phyloP scores from a whole-genome alignment of 2,888 invertebrate species.

The Epinotia ramella region DNA sequence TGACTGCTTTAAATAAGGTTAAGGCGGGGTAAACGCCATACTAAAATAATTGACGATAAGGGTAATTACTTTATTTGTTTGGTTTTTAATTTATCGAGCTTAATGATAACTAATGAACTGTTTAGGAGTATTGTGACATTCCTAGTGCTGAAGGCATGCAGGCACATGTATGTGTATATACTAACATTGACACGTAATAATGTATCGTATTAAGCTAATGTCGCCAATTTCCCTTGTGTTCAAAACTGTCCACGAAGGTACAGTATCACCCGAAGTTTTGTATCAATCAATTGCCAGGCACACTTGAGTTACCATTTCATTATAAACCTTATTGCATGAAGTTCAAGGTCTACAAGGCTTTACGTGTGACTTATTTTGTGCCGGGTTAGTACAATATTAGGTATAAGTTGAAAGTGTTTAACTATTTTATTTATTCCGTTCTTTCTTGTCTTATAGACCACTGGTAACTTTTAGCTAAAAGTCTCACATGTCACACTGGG shows the following conservation, averaged over 20 bases:
- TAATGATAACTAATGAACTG: not conserved
- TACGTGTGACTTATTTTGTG: not conserved
- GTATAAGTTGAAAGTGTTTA: constrained; percentile 42
- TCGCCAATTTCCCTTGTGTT: constrained; percentile 5
- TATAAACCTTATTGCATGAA: not conserved
- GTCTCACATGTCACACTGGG: no score
- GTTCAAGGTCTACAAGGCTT: not conserved
- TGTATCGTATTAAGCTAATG: not conserved
- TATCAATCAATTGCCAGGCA: not conserved
- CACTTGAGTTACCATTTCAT: not conserved
- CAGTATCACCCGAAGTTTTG: not conserved
- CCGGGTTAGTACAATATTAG: constrained; percentile 26
- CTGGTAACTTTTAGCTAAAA: not conserved
- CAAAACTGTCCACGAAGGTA: not conserved
- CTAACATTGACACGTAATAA: not conserved
- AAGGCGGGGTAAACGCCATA: not conserved
- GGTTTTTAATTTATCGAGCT: not conserved
- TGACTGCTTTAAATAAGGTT: constrained; percentile 9
- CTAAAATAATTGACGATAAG: not conserved
- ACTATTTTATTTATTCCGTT: constrained; percentile 5
- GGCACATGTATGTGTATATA: not conserved
- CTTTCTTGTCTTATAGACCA: not conserved
- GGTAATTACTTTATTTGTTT: not conserved
- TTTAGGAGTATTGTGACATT: constrained; percentile 39
- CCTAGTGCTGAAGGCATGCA: constrained; percentile 38